These are phyloP conservation scores for Tetramorium alpestre DNA, from an alignment of 1,140 invertebrate species.

Conservation along the genomic window DNA sequence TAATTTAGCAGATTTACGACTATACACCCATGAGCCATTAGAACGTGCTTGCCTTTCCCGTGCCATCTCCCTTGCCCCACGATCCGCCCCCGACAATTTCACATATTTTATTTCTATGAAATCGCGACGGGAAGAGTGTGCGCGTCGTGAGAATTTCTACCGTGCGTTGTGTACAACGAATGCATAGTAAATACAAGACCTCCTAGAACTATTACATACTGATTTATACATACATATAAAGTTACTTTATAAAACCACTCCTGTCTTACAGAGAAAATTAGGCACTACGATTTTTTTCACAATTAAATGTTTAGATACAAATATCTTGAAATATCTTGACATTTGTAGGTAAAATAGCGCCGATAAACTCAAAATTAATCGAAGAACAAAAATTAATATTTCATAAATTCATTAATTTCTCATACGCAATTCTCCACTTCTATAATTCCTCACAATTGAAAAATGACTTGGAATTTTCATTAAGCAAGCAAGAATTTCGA, in stretches of 20 bases:
- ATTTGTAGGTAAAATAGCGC: background rate
- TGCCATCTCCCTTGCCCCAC: background rate
- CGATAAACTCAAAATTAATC: background rate
- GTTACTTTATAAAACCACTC: background rate
- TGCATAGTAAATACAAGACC: background rate
- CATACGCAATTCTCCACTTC: background rate
- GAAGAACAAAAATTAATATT: background rate
- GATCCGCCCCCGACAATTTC: background rate
- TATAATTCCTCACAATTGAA: background rate
- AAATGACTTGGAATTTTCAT: slow-evolving; percentile 11
- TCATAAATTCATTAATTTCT: background rate
- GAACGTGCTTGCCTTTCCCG: background rate
- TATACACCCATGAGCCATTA: background rate
- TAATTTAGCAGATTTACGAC: slow-evolving; percentile 45
- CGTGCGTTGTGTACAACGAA: background rate
- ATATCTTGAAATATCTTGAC: background rate
- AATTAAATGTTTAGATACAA: background rate
- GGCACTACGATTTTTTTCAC: background rate
- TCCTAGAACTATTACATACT: background rate
- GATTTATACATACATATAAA: background rate
- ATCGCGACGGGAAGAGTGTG: background rate
- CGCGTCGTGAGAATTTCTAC: slow-evolving; percentile 30
- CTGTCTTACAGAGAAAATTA: background rate
- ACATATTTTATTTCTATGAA: slow-evolving; percentile 32
- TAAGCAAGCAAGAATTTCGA: background rate